Percentiles rank a stretch among this genome's conserved stretches.
Conservation (phyloP, 2,888 invertebrate species). For the Ferrisia virgata region DNA sequence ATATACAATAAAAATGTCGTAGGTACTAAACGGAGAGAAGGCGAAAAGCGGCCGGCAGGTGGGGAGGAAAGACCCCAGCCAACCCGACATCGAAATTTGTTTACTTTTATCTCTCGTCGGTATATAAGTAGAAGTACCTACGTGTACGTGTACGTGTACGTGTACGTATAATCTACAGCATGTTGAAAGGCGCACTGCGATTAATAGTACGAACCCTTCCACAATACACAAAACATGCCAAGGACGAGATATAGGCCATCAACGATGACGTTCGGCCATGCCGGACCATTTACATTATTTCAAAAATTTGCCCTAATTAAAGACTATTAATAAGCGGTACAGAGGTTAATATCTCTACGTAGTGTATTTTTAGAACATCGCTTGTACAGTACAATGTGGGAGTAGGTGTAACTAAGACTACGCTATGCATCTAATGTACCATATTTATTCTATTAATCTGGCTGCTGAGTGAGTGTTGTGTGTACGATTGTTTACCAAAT, state of each 20-base stretch:
- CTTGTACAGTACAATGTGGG: too few relatives aligned
- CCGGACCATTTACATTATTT: not conserved
- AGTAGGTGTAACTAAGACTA: too few relatives aligned
- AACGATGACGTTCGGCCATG: not conserved
- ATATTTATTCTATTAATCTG: too few relatives aligned
- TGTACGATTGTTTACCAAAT: too few relatives aligned
- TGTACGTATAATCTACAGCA: too few relatives aligned
- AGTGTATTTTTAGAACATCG: not conserved
- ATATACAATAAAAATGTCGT: slow-evolving; percentile 8
- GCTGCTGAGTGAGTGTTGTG: too few relatives aligned
- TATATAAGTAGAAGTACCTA: not conserved
- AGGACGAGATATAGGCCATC: not conserved
- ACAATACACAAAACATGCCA: not conserved
- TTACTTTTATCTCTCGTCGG: not conserved
- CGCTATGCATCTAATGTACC: too few relatives aligned
- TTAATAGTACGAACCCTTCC: not conserved
- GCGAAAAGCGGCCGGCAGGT: not conserved
- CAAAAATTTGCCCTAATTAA: slow-evolving; percentile 7
- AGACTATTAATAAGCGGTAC: slow-evolving; percentile 10
- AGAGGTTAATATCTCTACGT: not conserved
- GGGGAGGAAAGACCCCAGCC: not conserved
- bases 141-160: not conserved
- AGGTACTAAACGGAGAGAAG: not conserved
- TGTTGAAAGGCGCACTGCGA: too few relatives aligned
- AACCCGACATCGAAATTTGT: not conserved